Evolutionary conservation across 1,140 invertebrate species (phyloP), one percentile per base, ranked within the genome.

Genomic region (Cydia splendana): DNA sequence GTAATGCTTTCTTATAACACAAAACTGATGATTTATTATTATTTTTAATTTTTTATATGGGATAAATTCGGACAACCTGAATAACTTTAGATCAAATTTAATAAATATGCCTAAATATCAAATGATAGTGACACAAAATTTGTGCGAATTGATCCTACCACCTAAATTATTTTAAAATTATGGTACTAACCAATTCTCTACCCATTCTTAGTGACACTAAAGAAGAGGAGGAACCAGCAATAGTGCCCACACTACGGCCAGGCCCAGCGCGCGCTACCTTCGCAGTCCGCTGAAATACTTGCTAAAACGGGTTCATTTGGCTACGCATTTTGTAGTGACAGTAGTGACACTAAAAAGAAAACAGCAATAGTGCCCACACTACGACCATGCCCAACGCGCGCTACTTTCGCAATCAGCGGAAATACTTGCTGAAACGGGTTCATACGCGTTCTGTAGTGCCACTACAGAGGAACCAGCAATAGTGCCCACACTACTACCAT

Each of bases 281-380:
- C 38, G 85, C 85, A 42, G 2, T 42, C 38, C 38, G 38, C 9
- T 42, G 38, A 42, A 42, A 2, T 42, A 42, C 38, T 30, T 30
- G 30, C 30, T 30, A 4, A 30, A 30, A 30, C 30, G 30, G 30
- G 3, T 30, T 30, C 30, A 30, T 30, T 30, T 30, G 30, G 30
- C 30, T 30, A 30, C 30, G 30, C 1, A 30, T 30, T 30, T 2
- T 3, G 4, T 84, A 76, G 87, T 87, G 77, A 87, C 88, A 74
- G 4, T 84, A 76, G 87, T 87, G 77, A 87, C 88, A 74, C 57
- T 79, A 24, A 87, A 24, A 69, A 87, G 15, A 88, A 91, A 73
- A 85, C 89, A 7, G 84, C 82, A 30, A 91, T 90, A 65, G 88
- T 90, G 18, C 90, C 88, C 2, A 89, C 83, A 28, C 75, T 90